phyloP scores from a whole-genome alignment of 2,113 vertebrate genomes.

The Phalacrocorax brasilianus region DNA sequence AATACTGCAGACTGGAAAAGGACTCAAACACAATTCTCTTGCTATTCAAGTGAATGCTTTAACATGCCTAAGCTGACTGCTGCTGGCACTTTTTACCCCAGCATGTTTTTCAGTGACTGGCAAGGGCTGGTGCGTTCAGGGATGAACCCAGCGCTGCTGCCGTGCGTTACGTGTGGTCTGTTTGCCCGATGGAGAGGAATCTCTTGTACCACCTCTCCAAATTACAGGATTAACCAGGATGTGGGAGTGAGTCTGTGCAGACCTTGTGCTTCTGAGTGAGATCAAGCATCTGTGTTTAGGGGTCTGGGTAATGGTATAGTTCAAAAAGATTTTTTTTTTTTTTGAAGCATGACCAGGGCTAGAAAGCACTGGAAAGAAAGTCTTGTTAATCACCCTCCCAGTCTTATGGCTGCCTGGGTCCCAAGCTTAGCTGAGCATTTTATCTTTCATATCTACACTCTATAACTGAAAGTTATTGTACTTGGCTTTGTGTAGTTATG shows the following conservation, averaged over 20 bases:
- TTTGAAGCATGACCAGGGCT: background rate
- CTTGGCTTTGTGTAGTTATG: background rate
- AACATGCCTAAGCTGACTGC: background rate
- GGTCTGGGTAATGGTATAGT: background rate
- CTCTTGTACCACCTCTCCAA: background rate
- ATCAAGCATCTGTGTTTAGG: background rate
- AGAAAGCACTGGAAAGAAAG: fast-evolving
- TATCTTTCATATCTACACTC: background rate
- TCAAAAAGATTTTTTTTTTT: background rate
- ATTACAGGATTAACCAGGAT: background rate
- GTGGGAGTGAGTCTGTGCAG: background rate
- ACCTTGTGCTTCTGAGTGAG: background rate
- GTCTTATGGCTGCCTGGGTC: background rate
- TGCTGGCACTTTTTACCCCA: background rate
- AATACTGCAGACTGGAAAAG: background rate
- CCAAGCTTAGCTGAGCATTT: background rate
- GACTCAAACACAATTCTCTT: background rate
- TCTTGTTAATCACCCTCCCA: background rate
- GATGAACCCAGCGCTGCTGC: background rate
- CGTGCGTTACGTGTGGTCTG: background rate
- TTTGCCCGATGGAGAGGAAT: background rate
- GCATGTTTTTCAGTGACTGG: background rate
- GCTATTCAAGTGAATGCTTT: background rate
- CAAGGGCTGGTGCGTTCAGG: background rate
- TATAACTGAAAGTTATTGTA: background rate